Evolutionary conservation across 2,113 vertebrate genomes (phyloP), one percentile per base, ranked within the genome.

Genomic region (Paraplagusia blochii): DNA sequence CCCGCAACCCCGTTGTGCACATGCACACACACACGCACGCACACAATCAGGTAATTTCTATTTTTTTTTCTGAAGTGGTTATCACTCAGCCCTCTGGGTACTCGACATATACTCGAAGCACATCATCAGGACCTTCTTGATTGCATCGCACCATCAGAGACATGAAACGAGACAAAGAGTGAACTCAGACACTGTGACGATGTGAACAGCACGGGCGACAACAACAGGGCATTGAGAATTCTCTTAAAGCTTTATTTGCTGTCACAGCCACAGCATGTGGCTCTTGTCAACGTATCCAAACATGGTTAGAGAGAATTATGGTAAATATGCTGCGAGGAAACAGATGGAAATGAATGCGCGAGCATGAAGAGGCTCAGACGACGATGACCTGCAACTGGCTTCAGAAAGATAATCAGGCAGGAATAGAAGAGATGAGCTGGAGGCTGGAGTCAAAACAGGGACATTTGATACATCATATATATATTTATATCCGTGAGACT

Each of bases 61-160:
- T 36, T 63, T 62, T 36, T 63, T 62, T 44, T 44, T 66, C 58
- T 66, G 42, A 9, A 66, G 46, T 56, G 55, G 43, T 57, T 55
- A 68, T 72, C 46, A 36, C 36, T 74, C 42, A 40, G 53, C 59
- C 60, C 69, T 39, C 33, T 33, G 48, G 53, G 42, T 38, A 44
- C 12, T 54, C 7, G 0, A 69, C 53, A 56, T 58, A 77, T 11
- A 73, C 39, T 68, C 68, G 44, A 71, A 18, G 13, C 18, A 54
- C 46, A 50, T 63, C 53, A 68, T 54, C 44, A 22, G 9, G 36
- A 19, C 10, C 16, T 58, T 53, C 29, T 56, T 72, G 63, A 50
- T 13, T 46, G 19, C 70, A 2, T 61, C 78, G 52, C 35, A 42
- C 35, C 19, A 55, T 66, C 47, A 46, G 50, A 44, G 43, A 16